Base-by-base conservation (phyloP, 2,113 vertebrate species). In the Shinisaurus crocodilurus region DNA sequence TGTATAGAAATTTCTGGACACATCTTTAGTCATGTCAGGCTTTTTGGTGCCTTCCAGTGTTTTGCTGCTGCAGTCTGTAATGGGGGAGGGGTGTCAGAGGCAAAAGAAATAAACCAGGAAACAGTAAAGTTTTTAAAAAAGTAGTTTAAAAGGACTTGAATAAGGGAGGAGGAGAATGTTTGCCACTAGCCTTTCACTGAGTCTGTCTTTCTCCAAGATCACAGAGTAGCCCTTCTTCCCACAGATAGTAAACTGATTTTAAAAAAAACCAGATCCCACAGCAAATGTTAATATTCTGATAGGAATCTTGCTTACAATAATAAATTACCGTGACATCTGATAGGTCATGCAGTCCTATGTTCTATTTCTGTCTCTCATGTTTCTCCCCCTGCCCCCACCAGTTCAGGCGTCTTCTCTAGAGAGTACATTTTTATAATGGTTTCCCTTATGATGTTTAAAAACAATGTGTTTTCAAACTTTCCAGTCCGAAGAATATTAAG, bases 391-490 rank as follows among this genome's bases (percentile, higher is more conserved):
- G 74, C 67, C 0, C 0, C 92, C 74, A 75, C 9, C 70, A 67
- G 88, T 0, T 0, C 63, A 67, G 79, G 87, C 80, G 1, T 7
- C 85, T 91, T 94, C 74, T 88, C 74, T 45, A 23, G 74, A 84
- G 92, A 82, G 92, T 92, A 57, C 80, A 69, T 84, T 13, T 32
- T 48, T 89, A 86, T 67, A 88, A 40, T 75, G n/a, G 91, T 93
- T 93, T 84, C 87, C 92, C 87, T 88, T 88, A 57, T 86, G 93
- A 32, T 0, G 76, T 95, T 96, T 92, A 86, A 70, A 54, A 95
- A 94, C 94, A 95, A 95, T 81, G 82, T 87, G 92, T 89, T 95
- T 96, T 92, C 93, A 89, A 6, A 0, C 92, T 93, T 80, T 96
- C 92, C 94, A 95, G 94, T 92, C 92, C 91, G 32, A 67, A 94